These are phyloP conservation scores for Orius laevigatus DNA, from an alignment of 1,140 invertebrate species.

Conservation along the genomic window DNA sequence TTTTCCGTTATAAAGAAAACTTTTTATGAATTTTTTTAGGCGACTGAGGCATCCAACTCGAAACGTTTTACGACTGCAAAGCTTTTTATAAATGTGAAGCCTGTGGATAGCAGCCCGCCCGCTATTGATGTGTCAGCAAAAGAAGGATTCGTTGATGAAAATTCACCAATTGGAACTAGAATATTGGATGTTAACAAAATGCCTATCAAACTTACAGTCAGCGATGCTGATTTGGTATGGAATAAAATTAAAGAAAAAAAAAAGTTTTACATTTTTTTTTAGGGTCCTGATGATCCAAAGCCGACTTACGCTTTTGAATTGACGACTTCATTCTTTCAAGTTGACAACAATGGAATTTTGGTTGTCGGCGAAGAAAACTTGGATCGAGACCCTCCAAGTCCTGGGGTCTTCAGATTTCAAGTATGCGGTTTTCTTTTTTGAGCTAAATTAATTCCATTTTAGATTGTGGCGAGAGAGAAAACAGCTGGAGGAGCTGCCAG, in stretches of 20 bases:
- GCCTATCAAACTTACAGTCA: constrained; percentile 53
- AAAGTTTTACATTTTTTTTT: constrained; percentile 20
- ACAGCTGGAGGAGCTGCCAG: constrained; percentile 53
- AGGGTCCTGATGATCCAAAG: constrained; percentile 48
- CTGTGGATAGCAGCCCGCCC: constrained; percentile 70
- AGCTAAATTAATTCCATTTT: constrained; percentile 2
- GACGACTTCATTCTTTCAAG: constrained; percentile 66
- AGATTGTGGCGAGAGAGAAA: constrained; percentile 59
- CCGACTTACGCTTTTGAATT: constrained; percentile 65
- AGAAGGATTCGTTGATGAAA: constrained; percentile 70
- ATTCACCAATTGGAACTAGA: constrained; percentile 64
- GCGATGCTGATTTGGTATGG: constrained; percentile 65
- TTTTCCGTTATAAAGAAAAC: not conserved
- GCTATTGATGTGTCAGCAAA: constrained; percentile 46
- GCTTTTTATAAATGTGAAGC: constrained; percentile 60
- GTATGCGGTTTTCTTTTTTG: constrained; percentile 24
- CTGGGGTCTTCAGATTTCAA: constrained; percentile 65
- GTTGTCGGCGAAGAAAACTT: constrained; percentile 67
- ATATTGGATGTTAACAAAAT: constrained; percentile 48
- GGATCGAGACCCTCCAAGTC: constrained; percentile 74
- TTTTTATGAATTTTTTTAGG: constrained; percentile 30
- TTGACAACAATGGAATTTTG: constrained; percentile 52
- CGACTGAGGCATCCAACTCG: constrained; percentile 61
- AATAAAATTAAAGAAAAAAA: not conserved
- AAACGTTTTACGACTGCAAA: constrained; percentile 66